Conservation (phyloP, 2,113 vertebrate genomes). For the Oostethus manadensis region DNA sequence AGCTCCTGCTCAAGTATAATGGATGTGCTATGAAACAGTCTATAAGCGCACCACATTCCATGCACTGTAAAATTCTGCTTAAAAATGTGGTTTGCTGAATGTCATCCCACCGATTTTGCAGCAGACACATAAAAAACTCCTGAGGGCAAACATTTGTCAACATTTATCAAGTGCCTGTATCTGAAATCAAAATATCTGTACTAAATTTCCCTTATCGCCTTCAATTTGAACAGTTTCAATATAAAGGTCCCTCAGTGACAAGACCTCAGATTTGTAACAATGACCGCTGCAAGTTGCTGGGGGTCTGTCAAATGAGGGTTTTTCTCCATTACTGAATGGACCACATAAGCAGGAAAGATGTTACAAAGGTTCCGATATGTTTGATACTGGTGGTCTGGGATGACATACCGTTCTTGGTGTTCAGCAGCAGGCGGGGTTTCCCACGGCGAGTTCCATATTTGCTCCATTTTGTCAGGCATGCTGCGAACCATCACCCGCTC, state of each 20-base stretch:
- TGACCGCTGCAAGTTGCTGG: conserved; percentile 93
- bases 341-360: conserved; percentile 92
- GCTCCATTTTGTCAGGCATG: conserved; percentile 98
- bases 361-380: conserved; percentile 98
- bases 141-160: conserved; percentile 59
- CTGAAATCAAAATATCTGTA: conserved; percentile 19
- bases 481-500: conserved; percentile 97
- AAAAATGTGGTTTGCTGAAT: conserved; percentile 15
- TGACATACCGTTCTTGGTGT: conserved; percentile 82
- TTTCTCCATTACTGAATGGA: conserved; percentile 97
- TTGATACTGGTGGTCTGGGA: conserved; percentile 95
- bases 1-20: conserved; percentile 40
- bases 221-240: conserved; percentile 21
- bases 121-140: conserved; percentile 41
- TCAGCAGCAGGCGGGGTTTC: conserved; percentile 75
- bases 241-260: conserved; percentile 71
- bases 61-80: conserved; percentile 30
- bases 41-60: conserved; percentile 25
- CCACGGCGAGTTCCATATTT: conserved; percentile 96
- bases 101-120: conserved; percentile 20
- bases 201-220: conserved; percentile 21
- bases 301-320: conserved; percentile 95
- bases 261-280: conserved; percentile 90
- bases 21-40: conserved; percentile 42
- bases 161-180: conserved; percentile 44